A percentile compares a stretch with the other conserved stretches of the same genome.
Conservation (phyloP, 2,797 vertebrate species). For the Varecia variegata region DNA sequence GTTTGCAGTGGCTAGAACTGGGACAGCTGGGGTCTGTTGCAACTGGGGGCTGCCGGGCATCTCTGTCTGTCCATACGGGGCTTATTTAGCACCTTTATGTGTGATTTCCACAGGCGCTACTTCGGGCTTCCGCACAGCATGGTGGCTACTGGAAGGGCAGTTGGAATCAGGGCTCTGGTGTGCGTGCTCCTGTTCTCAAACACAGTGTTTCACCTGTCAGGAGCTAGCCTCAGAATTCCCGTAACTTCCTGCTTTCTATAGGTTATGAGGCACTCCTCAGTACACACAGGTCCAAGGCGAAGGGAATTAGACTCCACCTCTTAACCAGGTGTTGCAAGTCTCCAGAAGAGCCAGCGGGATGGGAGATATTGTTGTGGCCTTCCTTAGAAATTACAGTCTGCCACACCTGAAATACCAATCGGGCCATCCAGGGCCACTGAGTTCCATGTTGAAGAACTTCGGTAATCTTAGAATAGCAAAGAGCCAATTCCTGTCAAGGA, state of each 20-base stretch:
- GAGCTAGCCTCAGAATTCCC: background rate
- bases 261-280: background rate
- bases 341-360: background rate
- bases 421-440: background rate
- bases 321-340: background rate
- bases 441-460: background rate
- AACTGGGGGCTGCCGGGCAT: background rate
- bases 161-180: background rate
- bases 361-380: too few species aligned
- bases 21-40: background rate
- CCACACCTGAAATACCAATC: background rate
- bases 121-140: background rate
- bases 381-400: background rate
- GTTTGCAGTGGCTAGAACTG: background rate
- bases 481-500: background rate
- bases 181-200: background rate
- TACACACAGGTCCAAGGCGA: background rate
- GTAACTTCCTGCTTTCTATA: background rate
- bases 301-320: background rate
- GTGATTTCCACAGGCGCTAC: accelerated
- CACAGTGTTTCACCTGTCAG: background rate
- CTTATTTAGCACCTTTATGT: background rate
- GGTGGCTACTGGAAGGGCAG: background rate
- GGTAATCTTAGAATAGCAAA: background rate
- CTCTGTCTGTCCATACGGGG: background rate